Conservation (phyloP, 2,888 invertebrate species). For the Helobdella robusta region DNA sequence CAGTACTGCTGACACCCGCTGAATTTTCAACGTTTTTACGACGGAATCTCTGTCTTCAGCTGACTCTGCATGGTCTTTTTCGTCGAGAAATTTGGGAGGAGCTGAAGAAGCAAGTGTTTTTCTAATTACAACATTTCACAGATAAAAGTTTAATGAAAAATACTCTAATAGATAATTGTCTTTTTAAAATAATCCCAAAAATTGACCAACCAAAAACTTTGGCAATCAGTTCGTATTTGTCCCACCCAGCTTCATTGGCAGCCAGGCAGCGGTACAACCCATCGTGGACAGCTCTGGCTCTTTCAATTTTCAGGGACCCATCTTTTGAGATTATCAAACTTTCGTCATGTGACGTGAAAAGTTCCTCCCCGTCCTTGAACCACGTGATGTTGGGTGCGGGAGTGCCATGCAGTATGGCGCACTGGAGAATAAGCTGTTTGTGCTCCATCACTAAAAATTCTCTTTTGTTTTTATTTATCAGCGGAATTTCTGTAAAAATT, state of each 20-base stretch:
- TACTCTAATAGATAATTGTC: too few species aligned
- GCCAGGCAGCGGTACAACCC: conserved; percentile 53
- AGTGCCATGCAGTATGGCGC: conserved; percentile 32
- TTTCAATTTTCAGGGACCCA: neutral
- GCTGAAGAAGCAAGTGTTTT: conserved; percentile 36
- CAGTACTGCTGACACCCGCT: conserved; percentile 18
- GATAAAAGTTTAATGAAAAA: neutral
- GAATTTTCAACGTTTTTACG: conserved; percentile 7
- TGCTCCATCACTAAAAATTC: conserved; percentile 25
- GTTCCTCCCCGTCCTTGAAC: conserved; percentile 46
- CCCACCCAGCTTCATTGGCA: conserved; percentile 51
- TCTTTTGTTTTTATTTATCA: neutral
- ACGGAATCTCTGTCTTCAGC: neutral
- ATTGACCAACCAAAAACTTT: neutral
- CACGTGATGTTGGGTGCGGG: conserved; percentile 49
- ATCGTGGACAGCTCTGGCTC: conserved; percentile 42
- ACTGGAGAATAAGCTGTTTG: conserved; percentile 26
- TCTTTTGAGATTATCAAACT: neutral
- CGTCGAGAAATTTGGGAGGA: conserved; percentile 40
- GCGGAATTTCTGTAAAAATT: conserved; percentile 7
- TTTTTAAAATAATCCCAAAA: too few species aligned
- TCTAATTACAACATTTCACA: neutral
- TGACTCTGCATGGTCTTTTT: conserved; percentile 28
- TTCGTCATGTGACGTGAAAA: neutral
- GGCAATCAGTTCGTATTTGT: neutral